Base-by-base conservation (phyloP, 2,888 invertebrate genomes). In the Pandemis corylana region DNA sequence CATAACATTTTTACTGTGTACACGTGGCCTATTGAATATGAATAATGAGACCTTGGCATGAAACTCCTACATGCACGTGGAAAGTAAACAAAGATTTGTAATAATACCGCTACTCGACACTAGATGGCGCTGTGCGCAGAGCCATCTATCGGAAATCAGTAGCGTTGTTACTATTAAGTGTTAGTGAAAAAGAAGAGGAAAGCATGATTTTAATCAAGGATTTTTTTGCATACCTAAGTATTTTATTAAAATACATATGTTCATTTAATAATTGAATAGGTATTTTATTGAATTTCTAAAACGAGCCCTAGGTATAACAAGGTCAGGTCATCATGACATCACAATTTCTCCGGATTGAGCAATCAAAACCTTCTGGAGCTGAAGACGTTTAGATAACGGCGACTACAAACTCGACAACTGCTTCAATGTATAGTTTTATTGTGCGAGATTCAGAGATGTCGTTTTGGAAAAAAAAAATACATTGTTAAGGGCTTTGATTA, bases 111-210 rank as follows among this genome's bases (percentile, higher is more conserved):
- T 90, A 91, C 84, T 91, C 82, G 78, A 78, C 86, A 81, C 85
- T 84, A 92, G 93, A 87, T 90, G 92, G 90, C 90, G 90, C 79
- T 82, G 51, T 36, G 53, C n/a, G n/a, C 20, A 56, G 70, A 62
- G 64, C 20, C 64, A 36, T 44, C 64, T 49, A 72, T 2, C 5
- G 15, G 7, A 3, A 63, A 53, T 51, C 2, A 49, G 10, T n/a
- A n/a, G 65, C 51, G 49, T 51, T 64, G 36, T 12, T 44, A 3
- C 9, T 20, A 53, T 7, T 20, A 1, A 20, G 7, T 7, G 6
- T 20, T 1, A 53, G 4, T 12, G 46, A 4, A 46, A 46, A 9
- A 42, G 42, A 44, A 44, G 7, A 49, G 12, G 46, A 10, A 49
- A 12, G 12, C 12, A 49, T 49, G 46, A 49, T 12, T 49, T 49